Evolutionary conservation across 2,888 invertebrate genomes (phyloP).

Genomic region (Hydroisotoma schaefferi): DNA sequence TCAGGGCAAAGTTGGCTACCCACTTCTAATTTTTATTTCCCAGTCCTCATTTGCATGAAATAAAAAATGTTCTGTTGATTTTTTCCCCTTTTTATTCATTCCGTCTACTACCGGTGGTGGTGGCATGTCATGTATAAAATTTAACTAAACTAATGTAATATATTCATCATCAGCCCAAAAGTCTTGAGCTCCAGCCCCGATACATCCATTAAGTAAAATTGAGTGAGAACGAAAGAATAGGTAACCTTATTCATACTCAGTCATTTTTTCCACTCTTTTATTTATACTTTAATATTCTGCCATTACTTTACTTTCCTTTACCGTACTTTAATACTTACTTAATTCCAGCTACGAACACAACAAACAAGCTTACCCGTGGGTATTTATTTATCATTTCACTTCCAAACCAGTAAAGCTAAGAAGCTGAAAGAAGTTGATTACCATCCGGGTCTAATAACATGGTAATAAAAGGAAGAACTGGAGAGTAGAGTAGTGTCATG

Average conservation of each 20-base stretch:
- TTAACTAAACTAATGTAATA: slow-evolving; percentile 7
- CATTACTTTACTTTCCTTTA: not conserved
- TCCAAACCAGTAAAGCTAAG: no score
- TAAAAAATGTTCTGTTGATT: slow-evolving; percentile 41
- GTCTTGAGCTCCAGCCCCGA: not conserved
- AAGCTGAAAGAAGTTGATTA: no score
- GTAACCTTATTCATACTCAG: no score
- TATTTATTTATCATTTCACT: not conserved
- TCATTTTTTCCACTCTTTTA: no score
- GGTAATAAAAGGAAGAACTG: not conserved
- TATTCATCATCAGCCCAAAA: slow-evolving; percentile 18
- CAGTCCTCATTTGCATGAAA: slow-evolving; percentile 41
- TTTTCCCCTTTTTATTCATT: slow-evolving; percentile 15
- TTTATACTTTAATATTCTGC: no score
- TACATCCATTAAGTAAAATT: no score
- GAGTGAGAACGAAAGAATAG: no score
- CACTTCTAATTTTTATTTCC: slow-evolving; percentile 17
- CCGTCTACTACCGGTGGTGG: not conserved
- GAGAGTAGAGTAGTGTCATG: no score
- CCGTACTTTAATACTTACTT: not conserved
- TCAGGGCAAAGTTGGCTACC: slow-evolving; percentile 6
- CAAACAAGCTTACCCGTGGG: not conserved
- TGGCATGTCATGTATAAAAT: no score
- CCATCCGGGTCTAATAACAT: slow-evolving; percentile 3
- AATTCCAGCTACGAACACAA: not conserved